phyloP scores from a whole-genome alignment of 2,113 vertebrate species.

The Tupaia tana region DNA sequence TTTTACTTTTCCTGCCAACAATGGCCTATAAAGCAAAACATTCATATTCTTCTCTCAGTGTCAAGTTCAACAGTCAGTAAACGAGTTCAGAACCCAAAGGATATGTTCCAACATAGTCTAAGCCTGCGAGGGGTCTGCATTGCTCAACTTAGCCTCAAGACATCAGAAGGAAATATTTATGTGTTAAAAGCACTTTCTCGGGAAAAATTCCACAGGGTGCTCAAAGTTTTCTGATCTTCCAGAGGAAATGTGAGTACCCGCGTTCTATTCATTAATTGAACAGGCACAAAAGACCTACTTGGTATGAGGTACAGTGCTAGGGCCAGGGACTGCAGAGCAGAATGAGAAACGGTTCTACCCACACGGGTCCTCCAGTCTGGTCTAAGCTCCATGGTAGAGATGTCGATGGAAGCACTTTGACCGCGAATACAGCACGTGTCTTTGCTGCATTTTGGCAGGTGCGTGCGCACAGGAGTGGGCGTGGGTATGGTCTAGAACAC shows the following conservation, averaged over 20 bases:
- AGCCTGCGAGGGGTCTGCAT: slow-evolving; percentile 50
- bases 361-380: neutral
- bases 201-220: slow-evolving; percentile 56
- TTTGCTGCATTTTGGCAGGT: neutral
- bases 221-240: slow-evolving; percentile 62
- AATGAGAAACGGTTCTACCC: neutral
- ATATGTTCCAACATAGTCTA: slow-evolving; percentile 72
- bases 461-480: fast-evolving
- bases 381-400: neutral
- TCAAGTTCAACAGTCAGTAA: slow-evolving; percentile 29
- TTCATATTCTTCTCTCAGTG: slow-evolving; percentile 60
- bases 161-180: slow-evolving; percentile 80
- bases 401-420: neutral
- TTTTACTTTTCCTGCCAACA: slow-evolving; percentile 65
- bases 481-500: neutral
- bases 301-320: too few species aligned
- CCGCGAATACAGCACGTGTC: fast-evolving
- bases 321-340: neutral
- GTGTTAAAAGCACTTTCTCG: slow-evolving; percentile 69
- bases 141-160: slow-evolving; percentile 59
- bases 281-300: neutral
- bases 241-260: neutral
- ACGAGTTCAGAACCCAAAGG: slow-evolving; percentile 70
- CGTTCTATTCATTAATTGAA: neutral
- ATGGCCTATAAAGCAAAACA: slow-evolving; percentile 60